Evolutionary conservation across 2,888 invertebrate species (phyloP), one percentile per base, ranked within the genome.

Genomic region (Frankliniella fusca): DNA sequence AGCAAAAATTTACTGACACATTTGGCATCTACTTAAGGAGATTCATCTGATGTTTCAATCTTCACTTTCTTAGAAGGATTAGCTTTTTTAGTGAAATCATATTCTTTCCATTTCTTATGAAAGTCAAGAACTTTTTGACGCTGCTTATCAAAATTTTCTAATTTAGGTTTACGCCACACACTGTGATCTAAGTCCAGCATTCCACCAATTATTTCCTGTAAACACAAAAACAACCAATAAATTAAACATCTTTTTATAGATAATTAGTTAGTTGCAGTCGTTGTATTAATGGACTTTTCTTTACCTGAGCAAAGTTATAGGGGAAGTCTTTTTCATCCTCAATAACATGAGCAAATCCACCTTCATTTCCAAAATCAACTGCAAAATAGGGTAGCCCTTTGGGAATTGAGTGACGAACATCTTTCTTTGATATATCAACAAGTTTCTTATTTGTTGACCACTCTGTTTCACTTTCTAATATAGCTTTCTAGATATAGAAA

Each of bases 381-480:
- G 94, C 93, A 88, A 99, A 97, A 88, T 99, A 99, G 0, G 98
- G 95, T 84, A 99, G 91, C 0, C 97, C 97, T 88, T 95, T 97
- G 0, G 99, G 99, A 84, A 99, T 90, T 20, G 94, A 92, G 86
- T 91, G 92, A 79, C 96, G 91, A 38, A 99, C 90, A 87, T 94
- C 92, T 87, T 93, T 94, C 0, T 91, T 87, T 12, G 89, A 89
- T 8, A 96, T 88, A 81, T 94, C 92, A 0, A 97, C 91, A 61
- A 97, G 87, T 90, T 99, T 98, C 87, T 97, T 97, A 87, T 99
- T 99, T 86, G 94, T 93, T 8, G 96, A 92, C 98, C 98, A 99
- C 88, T 98, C 98, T 27, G 92, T 92, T 89, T 98, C 99, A 84
- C 96, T 96, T 88, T 99, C 99, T 86, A 95, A 91, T 83, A 99